Evolutionary conservation across 2,797 vertebrate genomes (phyloP).

Genomic region (Benthosema pterotum): DNA sequence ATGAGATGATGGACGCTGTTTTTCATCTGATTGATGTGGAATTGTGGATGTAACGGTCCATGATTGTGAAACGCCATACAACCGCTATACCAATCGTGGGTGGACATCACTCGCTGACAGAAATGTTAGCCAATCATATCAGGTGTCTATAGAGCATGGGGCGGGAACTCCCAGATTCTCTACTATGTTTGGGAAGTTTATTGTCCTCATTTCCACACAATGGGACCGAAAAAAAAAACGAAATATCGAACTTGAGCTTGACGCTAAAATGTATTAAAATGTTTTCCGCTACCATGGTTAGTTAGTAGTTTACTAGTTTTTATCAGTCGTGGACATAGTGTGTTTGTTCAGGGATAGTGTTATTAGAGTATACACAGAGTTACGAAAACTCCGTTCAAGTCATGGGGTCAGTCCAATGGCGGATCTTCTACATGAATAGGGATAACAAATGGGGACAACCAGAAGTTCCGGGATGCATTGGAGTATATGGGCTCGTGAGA

Average conservation of each 20-base stretch:
- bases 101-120: conserved; percentile 20
- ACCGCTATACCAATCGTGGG: conserved; percentile 58
- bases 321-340: conserved; percentile 4
- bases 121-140: conserved; percentile 54
- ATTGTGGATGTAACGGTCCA: conserved; percentile 43
- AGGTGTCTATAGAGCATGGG: conserved; percentile 40
- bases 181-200: conserved; percentile 62
- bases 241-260: too few species aligned
- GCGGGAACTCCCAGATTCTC: too few species aligned
- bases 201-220: conserved; percentile 1
- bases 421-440: too few species aligned
- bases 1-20: not conserved
- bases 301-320: not conserved
- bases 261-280: conserved; percentile 3
- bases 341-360: conserved; percentile 13
- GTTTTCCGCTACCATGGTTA: not conserved
- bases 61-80: conserved; percentile 14
- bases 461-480: too few species aligned
- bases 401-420: too few species aligned
- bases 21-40: conserved; percentile 15
- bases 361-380: too few species aligned
- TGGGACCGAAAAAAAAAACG: not conserved
- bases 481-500: too few species aligned
- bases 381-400: too few species aligned
- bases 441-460: too few species aligned